Percentiles rank a stretch among this genome's conserved stretches.
Evolutionary conservation across 2,113 vertebrate genomes (phyloP).

Genomic region (Notiomystis cincta): DNA sequence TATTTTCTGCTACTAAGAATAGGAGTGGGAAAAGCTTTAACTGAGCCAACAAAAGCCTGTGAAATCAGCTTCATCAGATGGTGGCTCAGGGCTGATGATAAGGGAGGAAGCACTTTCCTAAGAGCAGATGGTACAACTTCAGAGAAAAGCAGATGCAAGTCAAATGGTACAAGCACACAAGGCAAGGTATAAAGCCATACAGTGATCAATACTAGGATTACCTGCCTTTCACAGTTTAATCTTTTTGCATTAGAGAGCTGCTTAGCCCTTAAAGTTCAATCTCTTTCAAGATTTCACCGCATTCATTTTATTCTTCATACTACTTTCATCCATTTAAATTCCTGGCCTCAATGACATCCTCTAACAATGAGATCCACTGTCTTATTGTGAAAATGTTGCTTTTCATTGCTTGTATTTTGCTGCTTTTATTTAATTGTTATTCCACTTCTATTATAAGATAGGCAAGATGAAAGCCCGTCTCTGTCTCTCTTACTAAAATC

Average conservation of each 20-base stretch:
- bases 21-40: neutral
- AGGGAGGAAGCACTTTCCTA: neutral
- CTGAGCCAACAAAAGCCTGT: neutral
- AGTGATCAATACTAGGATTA: neutral
- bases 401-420: neutral
- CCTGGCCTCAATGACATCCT: neutral
- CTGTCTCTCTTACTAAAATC: neutral
- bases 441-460: neutral
- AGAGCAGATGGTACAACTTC: neutral
- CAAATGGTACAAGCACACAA: neutral
- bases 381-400: neutral
- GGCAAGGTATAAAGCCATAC: neutral
- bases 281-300: neutral
- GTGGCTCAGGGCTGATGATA: neutral
- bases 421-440: neutral
- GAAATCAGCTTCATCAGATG: neutral
- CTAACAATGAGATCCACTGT: neutral
- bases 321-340: neutral
- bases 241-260: neutral
- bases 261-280: neutral
- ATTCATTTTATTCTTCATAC: neutral
- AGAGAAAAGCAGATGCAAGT: neutral
- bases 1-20: neutral
- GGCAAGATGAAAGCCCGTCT: neutral
- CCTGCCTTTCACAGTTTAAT: neutral